These are phyloP conservation scores for Boleophthalmus pectinirostris DNA, from an alignment of 2,113 vertebrate species.

Conservation along the genomic window DNA sequence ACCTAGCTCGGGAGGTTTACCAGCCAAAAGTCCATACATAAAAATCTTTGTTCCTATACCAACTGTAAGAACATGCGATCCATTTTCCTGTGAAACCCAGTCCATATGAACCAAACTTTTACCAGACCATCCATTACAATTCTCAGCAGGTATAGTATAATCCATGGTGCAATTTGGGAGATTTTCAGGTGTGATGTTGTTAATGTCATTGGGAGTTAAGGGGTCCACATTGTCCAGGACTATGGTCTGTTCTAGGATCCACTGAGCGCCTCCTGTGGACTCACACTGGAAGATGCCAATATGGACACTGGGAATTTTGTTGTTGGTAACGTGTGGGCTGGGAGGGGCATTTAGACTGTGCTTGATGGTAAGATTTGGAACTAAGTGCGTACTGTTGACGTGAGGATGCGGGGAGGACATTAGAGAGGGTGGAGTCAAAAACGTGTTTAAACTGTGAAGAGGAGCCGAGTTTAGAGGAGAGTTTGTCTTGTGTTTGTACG, in stretches of 20 bases:
- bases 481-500: slow-evolving; percentile 78
- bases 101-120: slow-evolving; percentile 90
- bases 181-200: slow-evolving; percentile 68
- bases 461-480: slow-evolving; percentile 54
- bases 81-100: slow-evolving; percentile 98
- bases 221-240: slow-evolving; percentile 80
- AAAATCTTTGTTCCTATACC: slow-evolving; percentile 92
- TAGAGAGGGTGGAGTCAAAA: slow-evolving; percentile 45
- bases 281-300: slow-evolving; percentile 96
- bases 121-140: slow-evolving; percentile 55
- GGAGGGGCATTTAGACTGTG: slow-evolving; percentile 24
- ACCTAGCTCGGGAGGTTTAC: slow-evolving; percentile 86
- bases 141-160: slow-evolving; percentile 62
- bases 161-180: slow-evolving; percentile 53
- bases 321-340: slow-evolving; percentile 30
- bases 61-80: slow-evolving; percentile 93
- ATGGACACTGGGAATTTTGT: slow-evolving; percentile 79
- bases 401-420: slow-evolving; percentile 54
- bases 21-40: slow-evolving; percentile 90
- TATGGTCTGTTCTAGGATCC: slow-evolving; percentile 93
- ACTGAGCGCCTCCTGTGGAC: slow-evolving; percentile 93
- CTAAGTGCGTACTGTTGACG: slow-evolving; percentile 17
- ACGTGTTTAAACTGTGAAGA: slow-evolving; percentile 32
- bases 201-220: slow-evolving; percentile 52
- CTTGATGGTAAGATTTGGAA: slow-evolving; percentile 34